phyloP scores from a whole-genome alignment of 2,113 vertebrate genomes.

The Hippopotamus amphibius region DNA sequence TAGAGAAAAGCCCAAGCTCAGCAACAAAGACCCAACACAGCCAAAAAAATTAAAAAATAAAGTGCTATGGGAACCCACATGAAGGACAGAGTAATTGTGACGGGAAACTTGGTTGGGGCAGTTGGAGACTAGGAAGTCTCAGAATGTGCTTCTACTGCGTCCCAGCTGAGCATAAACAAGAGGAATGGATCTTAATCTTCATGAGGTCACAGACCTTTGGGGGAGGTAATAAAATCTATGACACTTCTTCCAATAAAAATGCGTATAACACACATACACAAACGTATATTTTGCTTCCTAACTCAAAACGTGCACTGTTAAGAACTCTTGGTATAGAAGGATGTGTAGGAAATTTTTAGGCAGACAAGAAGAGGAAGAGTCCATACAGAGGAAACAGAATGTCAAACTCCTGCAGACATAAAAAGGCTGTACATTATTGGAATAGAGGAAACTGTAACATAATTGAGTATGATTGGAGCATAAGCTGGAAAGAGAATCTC shows the following conservation, averaged over 20 bases:
- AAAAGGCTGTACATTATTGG: neutral
- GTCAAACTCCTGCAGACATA: neutral
- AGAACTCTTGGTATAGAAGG: neutral
- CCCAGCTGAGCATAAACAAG: neutral
- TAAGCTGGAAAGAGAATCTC: neutral
- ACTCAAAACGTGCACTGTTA: neutral
- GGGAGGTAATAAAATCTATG: neutral
- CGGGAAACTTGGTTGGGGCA: neutral
- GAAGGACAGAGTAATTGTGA: neutral
- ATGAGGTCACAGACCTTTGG: neutral
- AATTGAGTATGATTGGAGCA: conserved; percentile 51
- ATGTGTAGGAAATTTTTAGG: neutral
- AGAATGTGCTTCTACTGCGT: neutral
- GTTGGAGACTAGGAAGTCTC: neutral
- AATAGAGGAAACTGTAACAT: neutral
- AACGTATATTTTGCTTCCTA: neutral
- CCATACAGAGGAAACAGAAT: neutral
- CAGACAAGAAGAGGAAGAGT: neutral
- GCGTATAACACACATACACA: neutral
- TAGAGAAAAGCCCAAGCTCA: too few relatives aligned
- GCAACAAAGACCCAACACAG: too few relatives aligned
- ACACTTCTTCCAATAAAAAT: neutral
- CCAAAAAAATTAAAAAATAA: too few relatives aligned
- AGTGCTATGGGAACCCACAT: neutral
- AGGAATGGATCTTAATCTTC: neutral